These are phyloP conservation scores for Coenobita brevimanus DNA, from an alignment of 1,140 invertebrate genomes.

Conservation along the genomic window DNA sequence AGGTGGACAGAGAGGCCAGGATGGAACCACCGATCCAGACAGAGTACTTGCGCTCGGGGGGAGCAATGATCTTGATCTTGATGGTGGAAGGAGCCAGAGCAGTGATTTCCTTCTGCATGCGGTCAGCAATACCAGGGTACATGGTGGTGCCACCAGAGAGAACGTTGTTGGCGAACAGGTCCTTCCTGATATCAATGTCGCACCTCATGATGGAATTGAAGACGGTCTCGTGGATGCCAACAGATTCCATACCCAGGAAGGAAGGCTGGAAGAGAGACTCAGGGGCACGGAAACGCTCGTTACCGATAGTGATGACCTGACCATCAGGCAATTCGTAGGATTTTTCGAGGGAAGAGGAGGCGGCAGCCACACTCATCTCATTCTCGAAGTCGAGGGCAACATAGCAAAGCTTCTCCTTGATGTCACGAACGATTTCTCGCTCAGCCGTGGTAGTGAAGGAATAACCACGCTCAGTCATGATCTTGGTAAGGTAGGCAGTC, in stretches of 20 bases:
- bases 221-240: conserved; percentile 87
- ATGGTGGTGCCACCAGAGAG: conserved; percentile 84
- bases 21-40: conserved; percentile 46
- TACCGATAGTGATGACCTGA: conserved; percentile 96
- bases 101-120: conserved; percentile 93
- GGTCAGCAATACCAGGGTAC: conserved; percentile 90
- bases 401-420: conserved; percentile 76
- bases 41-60: conserved; percentile 40
- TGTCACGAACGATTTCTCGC: conserved; percentile 92
- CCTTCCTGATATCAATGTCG: conserved; percentile 74
- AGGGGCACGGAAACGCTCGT: conserved; percentile 90
- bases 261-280: conserved; percentile 89
- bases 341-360: too few relatives aligned
- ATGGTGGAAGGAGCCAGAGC: conserved; percentile 87
- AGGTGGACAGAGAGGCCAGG: conserved; percentile 26
- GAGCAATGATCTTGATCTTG: conserved; percentile 76
- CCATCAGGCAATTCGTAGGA: conserved; percentile 72
- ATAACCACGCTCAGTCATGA: conserved; percentile 84
- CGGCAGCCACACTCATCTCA: too few relatives aligned
- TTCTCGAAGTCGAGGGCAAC: too few relatives aligned
- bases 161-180: conserved; percentile 84
- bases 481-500: conserved; percentile 93
- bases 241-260: conserved; percentile 86
- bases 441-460: conserved; percentile 79
- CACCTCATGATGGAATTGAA: conserved; percentile 81